Conservation (phyloP, 1,140 invertebrate genomes). For the Halictus rubicundus region DNA sequence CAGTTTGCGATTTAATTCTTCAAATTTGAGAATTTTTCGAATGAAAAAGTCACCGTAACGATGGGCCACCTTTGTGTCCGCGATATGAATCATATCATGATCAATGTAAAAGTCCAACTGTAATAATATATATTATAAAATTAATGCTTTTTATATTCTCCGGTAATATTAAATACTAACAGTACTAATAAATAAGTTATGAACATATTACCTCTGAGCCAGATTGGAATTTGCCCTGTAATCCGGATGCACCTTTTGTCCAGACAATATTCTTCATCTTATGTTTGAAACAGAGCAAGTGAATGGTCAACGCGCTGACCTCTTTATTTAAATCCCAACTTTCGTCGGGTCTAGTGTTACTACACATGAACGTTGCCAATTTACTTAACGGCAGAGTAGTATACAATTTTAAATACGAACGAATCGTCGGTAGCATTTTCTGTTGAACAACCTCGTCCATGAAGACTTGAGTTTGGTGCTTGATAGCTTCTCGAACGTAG, state of each 20-base stretch:
- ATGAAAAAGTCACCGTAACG: slow-evolving; percentile 99
- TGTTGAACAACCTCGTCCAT: slow-evolving; percentile 97
- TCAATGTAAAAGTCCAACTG: slow-evolving; percentile 99
- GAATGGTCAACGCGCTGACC: slow-evolving; percentile 90
- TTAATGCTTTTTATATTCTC: neutral
- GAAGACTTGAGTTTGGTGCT: slow-evolving; percentile 93
- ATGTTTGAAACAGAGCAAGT: slow-evolving; percentile 97
- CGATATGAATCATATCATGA: slow-evolving; percentile 99
- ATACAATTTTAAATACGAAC: slow-evolving; percentile 97
- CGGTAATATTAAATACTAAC: neutral
- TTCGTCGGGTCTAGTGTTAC: slow-evolving; percentile 77
- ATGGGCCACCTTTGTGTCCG: slow-evolving; percentile 99
- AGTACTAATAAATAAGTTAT: neutral
- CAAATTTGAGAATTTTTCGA: slow-evolving; percentile 98
- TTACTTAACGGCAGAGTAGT: slow-evolving; percentile 97
- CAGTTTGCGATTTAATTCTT: slow-evolving; percentile 94
- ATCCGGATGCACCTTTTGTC: slow-evolving; percentile 94
- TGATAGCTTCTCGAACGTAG: slow-evolving; percentile 90
- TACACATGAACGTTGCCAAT: slow-evolving; percentile 95
- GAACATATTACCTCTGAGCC: slow-evolving; percentile 92
- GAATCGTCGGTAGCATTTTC: slow-evolving; percentile 95
- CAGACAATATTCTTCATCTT: slow-evolving; percentile 99
- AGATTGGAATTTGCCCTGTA: slow-evolving; percentile 98
- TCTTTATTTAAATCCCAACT: slow-evolving; percentile 85
- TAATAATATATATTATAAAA: slow-evolving; percentile 69